Conservation (phyloP, 2,113 vertebrate genomes). For the Lasiurus borealis region DNA sequence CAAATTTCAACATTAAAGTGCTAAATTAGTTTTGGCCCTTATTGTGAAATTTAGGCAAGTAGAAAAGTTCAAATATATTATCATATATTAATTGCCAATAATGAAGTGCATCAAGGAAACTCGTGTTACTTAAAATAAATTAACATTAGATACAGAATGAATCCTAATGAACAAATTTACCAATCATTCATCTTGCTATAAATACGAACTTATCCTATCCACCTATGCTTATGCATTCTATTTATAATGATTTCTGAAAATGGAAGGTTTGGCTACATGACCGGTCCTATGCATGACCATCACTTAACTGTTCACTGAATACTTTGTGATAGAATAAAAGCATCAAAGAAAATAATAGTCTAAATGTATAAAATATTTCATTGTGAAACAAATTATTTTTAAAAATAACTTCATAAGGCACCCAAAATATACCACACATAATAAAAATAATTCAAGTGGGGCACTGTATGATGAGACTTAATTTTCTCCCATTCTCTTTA, state of each 20-base stretch:
- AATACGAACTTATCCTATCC: conserved; percentile 23
- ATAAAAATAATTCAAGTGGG: conserved; percentile 71
- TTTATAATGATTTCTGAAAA: conserved; percentile 57
- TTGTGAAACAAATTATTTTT: conserved; percentile 77
- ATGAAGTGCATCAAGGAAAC: conserved; percentile 64
- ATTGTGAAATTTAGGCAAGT: conserved; percentile 64
- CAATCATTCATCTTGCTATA: conserved; percentile 46
- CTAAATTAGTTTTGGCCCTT: conserved; percentile 66
- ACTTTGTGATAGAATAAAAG: conserved; percentile 74
- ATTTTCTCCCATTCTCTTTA: conserved; percentile 79
- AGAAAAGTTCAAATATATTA: conserved; percentile 74
- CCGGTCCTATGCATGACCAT: conserved; percentile 59
- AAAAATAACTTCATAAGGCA: conserved; percentile 72
- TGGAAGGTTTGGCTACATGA: conserved; percentile 63
- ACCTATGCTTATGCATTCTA: neutral
- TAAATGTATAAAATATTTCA: conserved; percentile 82
- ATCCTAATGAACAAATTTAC: conserved; percentile 56
- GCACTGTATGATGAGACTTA: conserved; percentile 68
- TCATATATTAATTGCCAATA: conserved; percentile 68
- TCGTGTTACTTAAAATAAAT: conserved; percentile 71
- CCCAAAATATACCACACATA: conserved; percentile 70
- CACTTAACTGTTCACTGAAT: conserved; percentile 32
- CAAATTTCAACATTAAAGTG: conserved; percentile 41
- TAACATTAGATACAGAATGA: conserved; percentile 58
- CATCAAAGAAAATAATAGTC: conserved; percentile 79